These are phyloP conservation scores for Astropecten irregularis DNA, from an alignment of 53 echinoderm and acorn worm species.

Conservation along the genomic window DNA sequence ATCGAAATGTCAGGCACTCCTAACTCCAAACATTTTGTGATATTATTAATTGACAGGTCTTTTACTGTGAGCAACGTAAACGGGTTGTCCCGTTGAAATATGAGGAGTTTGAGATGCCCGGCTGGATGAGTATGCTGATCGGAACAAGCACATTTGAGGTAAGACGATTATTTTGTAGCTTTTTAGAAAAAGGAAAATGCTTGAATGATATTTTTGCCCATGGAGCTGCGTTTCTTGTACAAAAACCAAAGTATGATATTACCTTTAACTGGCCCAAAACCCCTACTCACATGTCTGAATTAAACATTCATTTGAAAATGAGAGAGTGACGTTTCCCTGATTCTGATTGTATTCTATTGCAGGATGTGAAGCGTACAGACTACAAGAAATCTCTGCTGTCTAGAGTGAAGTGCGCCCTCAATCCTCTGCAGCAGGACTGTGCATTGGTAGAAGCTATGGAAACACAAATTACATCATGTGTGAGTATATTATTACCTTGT, in stretches of 20 bases:
- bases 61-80: constrained; percentile 95
- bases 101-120: constrained; percentile 99
- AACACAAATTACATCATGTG: constrained; percentile 61
- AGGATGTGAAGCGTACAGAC: constrained; percentile 79
- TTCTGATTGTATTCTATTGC: too few relatives aligned
- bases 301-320: too few relatives aligned
- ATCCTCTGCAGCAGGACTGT: constrained; percentile 68
- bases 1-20: too few relatives aligned
- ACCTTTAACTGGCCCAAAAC: too few relatives aligned
- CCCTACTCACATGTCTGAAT: too few relatives aligned
- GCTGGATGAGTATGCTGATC: constrained; percentile 98
- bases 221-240: too few relatives aligned
- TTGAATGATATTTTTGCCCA: neutral
- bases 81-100: constrained; percentile 87
- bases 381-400: constrained; percentile 76
- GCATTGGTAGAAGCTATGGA: constrained; percentile 67
- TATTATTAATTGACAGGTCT: constrained; percentile 87
- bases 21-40: too few relatives aligned
- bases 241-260: too few relatives aligned
- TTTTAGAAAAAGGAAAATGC: neutral
- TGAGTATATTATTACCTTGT: constrained; percentile 42
- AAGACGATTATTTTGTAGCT: neutral
- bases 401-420: constrained; percentile 72
- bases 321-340: too few relatives aligned
- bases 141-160: constrained; percentile 96